Evolutionary conservation across 2,113 vertebrate species (phyloP).

Genomic region (Saccopteryx bilineata): DNA sequence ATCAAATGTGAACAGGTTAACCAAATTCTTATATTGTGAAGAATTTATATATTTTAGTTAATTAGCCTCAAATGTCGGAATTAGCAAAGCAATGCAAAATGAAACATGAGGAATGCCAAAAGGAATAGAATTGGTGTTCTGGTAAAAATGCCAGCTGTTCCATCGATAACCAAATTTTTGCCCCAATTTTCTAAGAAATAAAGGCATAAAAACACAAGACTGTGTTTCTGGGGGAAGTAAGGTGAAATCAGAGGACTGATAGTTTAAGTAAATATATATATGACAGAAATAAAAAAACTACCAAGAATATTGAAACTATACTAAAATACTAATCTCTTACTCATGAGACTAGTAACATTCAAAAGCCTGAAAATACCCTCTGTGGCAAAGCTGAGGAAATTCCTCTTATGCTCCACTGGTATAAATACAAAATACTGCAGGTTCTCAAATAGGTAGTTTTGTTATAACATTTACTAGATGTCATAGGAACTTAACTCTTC

Average conservation of each 20-base stretch:
- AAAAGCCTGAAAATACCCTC: conserved; percentile 23
- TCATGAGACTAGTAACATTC: background rate
- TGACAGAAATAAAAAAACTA: background rate
- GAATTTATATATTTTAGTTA: conserved; percentile 39
- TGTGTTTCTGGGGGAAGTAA: background rate
- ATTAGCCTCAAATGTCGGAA: background rate
- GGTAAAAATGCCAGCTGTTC: background rate
- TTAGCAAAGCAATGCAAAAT: conserved; percentile 32
- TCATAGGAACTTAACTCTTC: background rate
- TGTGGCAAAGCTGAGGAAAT: background rate
- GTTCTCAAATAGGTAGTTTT: background rate
- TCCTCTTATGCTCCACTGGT: background rate
- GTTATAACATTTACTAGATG: background rate
- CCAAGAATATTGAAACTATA: conserved; percentile 39
- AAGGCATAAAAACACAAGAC: too few relatives aligned
- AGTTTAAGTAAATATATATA: background rate
- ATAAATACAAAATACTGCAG: background rate
- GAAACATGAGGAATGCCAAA: conserved; percentile 12
- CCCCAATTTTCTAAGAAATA: background rate
- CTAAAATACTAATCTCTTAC: background rate
- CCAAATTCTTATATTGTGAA: conserved; percentile 13
- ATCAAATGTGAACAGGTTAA: conserved; percentile 36
- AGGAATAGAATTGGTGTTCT: background rate
- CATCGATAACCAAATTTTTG: background rate
- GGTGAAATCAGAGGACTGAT: background rate